Percentiles rank a stretch among this genome's conserved stretches.
Evolutionary conservation across 64 coral and sea anemone genomes (phyloP).

Genomic region (Cladopsammia gracilis): DNA sequence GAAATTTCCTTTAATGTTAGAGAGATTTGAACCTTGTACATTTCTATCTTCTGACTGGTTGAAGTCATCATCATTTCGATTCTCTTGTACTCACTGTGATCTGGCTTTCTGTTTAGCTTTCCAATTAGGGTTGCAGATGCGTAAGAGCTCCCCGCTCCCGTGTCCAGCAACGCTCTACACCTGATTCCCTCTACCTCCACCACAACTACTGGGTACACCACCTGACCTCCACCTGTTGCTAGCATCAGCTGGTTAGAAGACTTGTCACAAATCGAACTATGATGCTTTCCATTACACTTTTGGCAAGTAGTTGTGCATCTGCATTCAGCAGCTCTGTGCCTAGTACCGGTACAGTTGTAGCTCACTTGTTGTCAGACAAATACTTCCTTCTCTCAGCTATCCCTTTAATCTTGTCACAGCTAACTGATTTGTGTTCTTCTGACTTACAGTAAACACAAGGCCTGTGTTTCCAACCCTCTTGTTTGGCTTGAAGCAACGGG

Average conservation of each 20-base stretch:
- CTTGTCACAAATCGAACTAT: slow-evolving; percentile 58
- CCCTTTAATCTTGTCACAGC: slow-evolving; percentile 30
- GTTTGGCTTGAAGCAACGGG: slow-evolving; percentile 1
- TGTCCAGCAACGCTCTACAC: slow-evolving; percentile 75
- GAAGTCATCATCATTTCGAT: slow-evolving; percentile 65
- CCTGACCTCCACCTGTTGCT: slow-evolving; percentile 15
- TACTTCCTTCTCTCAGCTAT: slow-evolving; percentile 19
- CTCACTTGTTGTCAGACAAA: slow-evolving; percentile 36
- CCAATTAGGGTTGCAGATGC: slow-evolving; percentile 55
- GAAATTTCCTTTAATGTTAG: slow-evolving; percentile 17
- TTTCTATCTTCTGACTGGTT: slow-evolving; percentile 50
- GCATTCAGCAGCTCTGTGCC: slow-evolving; percentile 47
- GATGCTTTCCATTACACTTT: slow-evolving; percentile 35
- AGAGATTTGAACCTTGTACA: slow-evolving; percentile 39
- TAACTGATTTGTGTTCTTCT: slow-evolving; percentile 37
- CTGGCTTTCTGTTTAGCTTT: not conserved
- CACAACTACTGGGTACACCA: slow-evolving; percentile 51
- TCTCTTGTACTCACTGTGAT: slow-evolving; percentile 8
- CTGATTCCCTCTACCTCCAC: slow-evolving; percentile 56
- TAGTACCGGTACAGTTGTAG: slow-evolving; percentile 59
- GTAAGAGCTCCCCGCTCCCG: slow-evolving; percentile 62
- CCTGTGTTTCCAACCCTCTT: slow-evolving; percentile 21
- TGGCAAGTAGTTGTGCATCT: slow-evolving; percentile 12
- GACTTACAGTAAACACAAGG: slow-evolving; percentile 45
- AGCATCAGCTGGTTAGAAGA: slow-evolving; percentile 1